Evolutionary conservation across 2,797 vertebrate genomes (phyloP), one percentile per base, ranked within the genome.

Genomic region (Ptychadena robeensis): DNA sequence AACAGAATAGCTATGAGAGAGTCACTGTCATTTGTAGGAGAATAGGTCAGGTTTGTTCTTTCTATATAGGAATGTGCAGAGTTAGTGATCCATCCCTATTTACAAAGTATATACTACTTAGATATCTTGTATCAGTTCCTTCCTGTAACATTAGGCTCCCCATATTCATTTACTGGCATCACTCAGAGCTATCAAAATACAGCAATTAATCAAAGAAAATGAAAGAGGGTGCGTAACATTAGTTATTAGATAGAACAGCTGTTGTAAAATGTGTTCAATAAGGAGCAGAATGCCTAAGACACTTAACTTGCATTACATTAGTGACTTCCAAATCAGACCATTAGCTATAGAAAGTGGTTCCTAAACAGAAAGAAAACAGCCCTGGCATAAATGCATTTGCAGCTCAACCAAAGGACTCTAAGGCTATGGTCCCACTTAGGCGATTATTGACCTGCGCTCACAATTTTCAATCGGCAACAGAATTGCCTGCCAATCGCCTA

Each of bases 131-230:
- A 84, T 84, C 76, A 81, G 65, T 68, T 61, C 82, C 81, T 89
- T 89, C 85, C 87, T 88, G 85, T 85, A 88, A 79, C 82, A 34
- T 85, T 86, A 89, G 88, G 83, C 86, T 86, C 34, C 79, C 70
- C 59, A 59, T 73, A 53, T 71, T 73, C 40, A 69, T 61, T 77
- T 76, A 73, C 76, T 82, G 82, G 70, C 82, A 82, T 81, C 59
- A 48, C 64, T 63, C 81, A 27, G 70, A 85, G 82, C 76, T 79
- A 88, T 82, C 83, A 87, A 66, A 87, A 81, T 83, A 65, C 48
- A 67, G 80, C 66, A 87, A 85, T 38, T 85, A 82, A 87, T 78
- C 59, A 84, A 86, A 89, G 76, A 80, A 88, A 86, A 86, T 84
- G 85, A 81, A 79, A 66, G 80, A 73, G 78, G 40, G 61, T 69